These are phyloP conservation scores for Tautogolabrus adspersus DNA, from an alignment of 2,113 vertebrate species.

Conservation along the genomic window DNA sequence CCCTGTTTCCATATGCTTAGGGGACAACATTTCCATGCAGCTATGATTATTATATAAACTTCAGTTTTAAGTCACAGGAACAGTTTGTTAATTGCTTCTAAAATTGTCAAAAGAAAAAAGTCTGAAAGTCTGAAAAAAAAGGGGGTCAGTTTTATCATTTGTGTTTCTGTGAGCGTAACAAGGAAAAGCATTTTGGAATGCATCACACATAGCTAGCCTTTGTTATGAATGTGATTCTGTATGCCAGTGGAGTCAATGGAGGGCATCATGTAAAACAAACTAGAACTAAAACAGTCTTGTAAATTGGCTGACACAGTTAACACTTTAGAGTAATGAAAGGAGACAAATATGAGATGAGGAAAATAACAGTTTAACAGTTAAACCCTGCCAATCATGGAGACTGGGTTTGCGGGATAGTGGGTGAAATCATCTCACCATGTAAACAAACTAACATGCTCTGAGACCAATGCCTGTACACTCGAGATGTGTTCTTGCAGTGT, in stretches of 20 bases:
- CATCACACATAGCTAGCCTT: conserved; percentile 7
- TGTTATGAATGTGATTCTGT: conserved; percentile 24
- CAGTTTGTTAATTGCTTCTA: conserved; percentile 4
- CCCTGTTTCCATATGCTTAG: conserved; percentile 9
- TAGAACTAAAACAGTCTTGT: conserved; percentile 41
- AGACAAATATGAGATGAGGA: conserved; percentile 33
- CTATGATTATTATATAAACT: not conserved
- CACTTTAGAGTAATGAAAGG: conserved; percentile 35
- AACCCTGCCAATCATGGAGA: conserved; percentile 35
- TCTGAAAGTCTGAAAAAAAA: conserved; percentile 10
- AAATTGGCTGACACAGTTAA: conserved; percentile 48
- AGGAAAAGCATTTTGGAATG: conserved; percentile 6
- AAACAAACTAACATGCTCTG: conserved; percentile 46
- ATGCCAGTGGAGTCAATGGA: conserved; percentile 17
- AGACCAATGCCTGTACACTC: conserved; percentile 30
- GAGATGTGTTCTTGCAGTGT: conserved; percentile 22
- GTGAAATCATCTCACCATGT: conserved; percentile 50
- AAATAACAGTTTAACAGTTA: conserved; percentile 42
- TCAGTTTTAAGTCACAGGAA: conserved; percentile 9
- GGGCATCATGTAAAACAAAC: conserved; percentile 29
- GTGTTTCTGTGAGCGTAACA: not conserved
- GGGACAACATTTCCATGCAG: conserved; percentile 6
- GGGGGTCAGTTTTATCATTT: conserved; percentile 10
- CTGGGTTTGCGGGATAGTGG: conserved; percentile 23
- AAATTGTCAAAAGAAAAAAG: conserved; percentile 1